Evolutionary conservation across 2,797 vertebrate species (phyloP).

Genomic region (Enteromius argenteus): DNA sequence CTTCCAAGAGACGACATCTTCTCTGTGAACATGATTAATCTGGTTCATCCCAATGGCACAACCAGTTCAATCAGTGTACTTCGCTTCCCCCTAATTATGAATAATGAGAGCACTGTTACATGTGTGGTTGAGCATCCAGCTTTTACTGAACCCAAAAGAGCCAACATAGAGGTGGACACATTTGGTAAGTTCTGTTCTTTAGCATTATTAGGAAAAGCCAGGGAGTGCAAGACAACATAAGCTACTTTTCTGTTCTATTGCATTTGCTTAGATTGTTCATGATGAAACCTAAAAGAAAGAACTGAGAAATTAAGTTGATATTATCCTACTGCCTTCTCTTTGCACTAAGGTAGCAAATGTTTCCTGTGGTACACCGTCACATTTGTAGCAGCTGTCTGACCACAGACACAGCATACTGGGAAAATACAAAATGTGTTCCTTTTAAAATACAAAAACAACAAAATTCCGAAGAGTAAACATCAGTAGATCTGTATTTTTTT

Average conservation of each 20-base stretch:
- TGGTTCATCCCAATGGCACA: constrained; percentile 68
- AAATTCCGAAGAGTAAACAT: background rate
- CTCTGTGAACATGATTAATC: constrained; percentile 43
- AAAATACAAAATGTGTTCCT: background rate
- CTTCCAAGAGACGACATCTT: constrained; percentile 57
- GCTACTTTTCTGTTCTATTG: background rate
- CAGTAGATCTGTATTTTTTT: background rate
- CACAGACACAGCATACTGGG: constrained; percentile 63
- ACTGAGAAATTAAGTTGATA: constrained; percentile 7
- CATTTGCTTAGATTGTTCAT: background rate
- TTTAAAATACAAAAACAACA: background rate
- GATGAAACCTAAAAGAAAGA: constrained; percentile 10
- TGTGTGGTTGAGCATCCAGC: constrained; percentile 73
- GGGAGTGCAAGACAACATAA: background rate
- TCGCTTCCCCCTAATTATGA: constrained; percentile 74
- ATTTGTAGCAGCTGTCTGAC: constrained; percentile 54
- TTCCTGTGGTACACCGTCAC: constrained; percentile 61
- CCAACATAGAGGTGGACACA: constrained; percentile 69
- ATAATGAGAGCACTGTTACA: constrained; percentile 71
- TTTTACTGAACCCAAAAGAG: constrained; percentile 61
- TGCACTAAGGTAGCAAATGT: constrained; percentile 39
- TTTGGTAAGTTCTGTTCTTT: constrained; percentile 68
- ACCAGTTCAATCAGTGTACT: constrained; percentile 70
- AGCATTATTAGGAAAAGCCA: background rate
- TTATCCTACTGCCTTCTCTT: background rate